Evolutionary conservation across 2,797 vertebrate genomes (phyloP).

Genomic region (Podarcis siculus): DNA sequence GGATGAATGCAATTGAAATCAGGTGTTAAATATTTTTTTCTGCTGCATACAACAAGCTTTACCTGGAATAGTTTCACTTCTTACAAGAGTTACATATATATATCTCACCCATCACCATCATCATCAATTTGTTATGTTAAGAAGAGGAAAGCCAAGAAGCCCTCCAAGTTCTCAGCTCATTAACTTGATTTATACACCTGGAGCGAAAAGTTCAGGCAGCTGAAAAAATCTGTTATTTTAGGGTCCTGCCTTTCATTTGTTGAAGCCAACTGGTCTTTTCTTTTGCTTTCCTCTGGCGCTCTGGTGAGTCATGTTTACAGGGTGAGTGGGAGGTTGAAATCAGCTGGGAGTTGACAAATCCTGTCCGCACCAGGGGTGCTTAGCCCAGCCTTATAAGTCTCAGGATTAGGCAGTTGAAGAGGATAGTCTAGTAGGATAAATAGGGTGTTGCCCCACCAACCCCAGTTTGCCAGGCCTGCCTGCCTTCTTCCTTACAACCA

Average conservation of each 20-base stretch:
- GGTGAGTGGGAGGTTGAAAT: background rate
- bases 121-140: too few species aligned
- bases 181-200: rapidly evolving
- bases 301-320: background rate
- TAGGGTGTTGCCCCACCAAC: background rate
- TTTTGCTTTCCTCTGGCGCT: constrained; percentile 3
- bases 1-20: too few species aligned
- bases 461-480: background rate
- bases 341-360: background rate
- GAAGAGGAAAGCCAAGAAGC: rapidly evolving
- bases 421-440: too few species aligned
- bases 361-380: background rate
- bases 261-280: background rate
- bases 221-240: constrained; percentile 9
- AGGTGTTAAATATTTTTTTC: too few species aligned
- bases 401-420: background rate
- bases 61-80: too few species aligned
- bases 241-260: background rate
- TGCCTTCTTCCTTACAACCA: too few species aligned
- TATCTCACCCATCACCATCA: too few species aligned
- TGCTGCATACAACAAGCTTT: too few species aligned
- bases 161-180: background rate
- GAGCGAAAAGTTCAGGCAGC: background rate
- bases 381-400: too few species aligned
- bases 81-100: too few species aligned